phyloP scores from a whole-genome alignment of 2,888 invertebrate species.

The Aspidiotus rigidus region DNA sequence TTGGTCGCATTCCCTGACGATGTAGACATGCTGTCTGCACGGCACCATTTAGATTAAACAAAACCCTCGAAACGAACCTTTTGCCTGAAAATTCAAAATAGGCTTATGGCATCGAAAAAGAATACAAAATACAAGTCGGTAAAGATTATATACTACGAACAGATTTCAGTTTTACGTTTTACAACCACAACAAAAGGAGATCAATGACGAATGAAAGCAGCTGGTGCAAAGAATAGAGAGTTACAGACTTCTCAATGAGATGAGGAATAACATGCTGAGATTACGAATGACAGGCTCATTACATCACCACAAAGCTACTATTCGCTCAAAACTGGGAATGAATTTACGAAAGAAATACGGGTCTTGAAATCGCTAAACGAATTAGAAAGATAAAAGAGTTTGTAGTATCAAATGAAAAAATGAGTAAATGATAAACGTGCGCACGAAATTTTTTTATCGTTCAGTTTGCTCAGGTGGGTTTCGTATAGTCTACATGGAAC shows the following conservation, averaged over 20 bases:
- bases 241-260: background rate
- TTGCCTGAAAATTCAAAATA: slow-evolving; percentile 47
- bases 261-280: background rate
- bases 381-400: too few species aligned
- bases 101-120: background rate
- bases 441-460: too few species aligned
- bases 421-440: too few species aligned
- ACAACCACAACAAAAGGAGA: background rate
- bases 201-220: background rate
- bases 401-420: too few species aligned
- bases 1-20: slow-evolving; percentile 78
- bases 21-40: slow-evolving; percentile 94
- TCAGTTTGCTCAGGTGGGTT: too few species aligned
- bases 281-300: background rate
- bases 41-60: slow-evolving; percentile 75
- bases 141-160: too few species aligned
- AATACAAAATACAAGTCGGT: background rate
- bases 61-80: slow-evolving; percentile 70
- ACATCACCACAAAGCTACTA: background rate
- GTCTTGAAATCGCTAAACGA: too few species aligned
- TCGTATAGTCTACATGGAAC: background rate
- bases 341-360: too few species aligned
- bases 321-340: too few species aligned
- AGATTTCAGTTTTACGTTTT: too few species aligned
- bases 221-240: too few species aligned